Percentiles rank a stretch among this genome's conserved stretches.
Conservation (phyloP, 1,140 invertebrate species). For the Meloidogyne exigua region DNA sequence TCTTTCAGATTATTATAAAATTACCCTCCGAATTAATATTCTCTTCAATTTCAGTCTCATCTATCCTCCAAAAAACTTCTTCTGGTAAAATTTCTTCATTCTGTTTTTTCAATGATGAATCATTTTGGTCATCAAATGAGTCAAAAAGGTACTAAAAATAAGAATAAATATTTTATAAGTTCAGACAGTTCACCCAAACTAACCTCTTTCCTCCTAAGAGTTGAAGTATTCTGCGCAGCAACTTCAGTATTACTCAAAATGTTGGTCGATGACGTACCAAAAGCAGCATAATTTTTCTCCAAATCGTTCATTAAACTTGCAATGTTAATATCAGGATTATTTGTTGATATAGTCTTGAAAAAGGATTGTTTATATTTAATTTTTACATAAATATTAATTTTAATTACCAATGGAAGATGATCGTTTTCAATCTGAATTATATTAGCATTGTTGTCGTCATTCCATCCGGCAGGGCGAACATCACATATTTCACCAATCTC, state of each 20-base stretch:
- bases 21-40: not conserved
- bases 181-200: not conserved
- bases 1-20: not conserved
- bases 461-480: conserved; percentile 28
- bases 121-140: not conserved
- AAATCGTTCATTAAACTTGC: conserved; percentile 34
- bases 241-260: not conserved
- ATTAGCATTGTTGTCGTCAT: conserved; percentile 14
- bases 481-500: conserved; percentile 12
- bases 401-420: conserved; percentile 26
- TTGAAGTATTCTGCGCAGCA: not conserved
- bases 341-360: conserved; percentile 33
- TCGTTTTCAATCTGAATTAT: conserved; percentile 28
- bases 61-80: conserved; percentile 4
- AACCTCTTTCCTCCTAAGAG: conserved; percentile 4
- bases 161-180: not conserved
- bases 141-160: not conserved
- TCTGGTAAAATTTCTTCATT: not conserved
- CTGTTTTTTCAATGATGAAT: not conserved
- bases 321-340: conserved; percentile 41
- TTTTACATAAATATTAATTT: not conserved
- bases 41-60: not conserved
- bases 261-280: conserved; percentile 9
- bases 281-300: conserved; percentile 29
- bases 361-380: not conserved